These are phyloP conservation scores for Oryctolagus cuniculus DNA, from an alignment of 2,113 vertebrate genomes.

Conservation along the genomic window DNA sequence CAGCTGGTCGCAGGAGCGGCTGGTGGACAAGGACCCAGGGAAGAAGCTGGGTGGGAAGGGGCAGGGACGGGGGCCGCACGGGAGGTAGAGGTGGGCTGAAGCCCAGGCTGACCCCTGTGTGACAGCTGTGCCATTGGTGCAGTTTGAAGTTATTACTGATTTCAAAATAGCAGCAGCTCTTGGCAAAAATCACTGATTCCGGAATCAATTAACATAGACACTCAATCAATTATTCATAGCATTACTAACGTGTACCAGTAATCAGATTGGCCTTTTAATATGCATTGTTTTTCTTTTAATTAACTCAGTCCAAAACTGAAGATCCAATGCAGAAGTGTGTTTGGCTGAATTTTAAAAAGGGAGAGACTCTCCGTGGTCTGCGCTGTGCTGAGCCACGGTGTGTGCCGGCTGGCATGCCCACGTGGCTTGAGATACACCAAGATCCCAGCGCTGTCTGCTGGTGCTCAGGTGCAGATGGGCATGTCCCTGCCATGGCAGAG, in stretches of 20 bases:
- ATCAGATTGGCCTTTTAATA: conserved; percentile 82
- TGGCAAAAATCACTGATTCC: conserved; percentile 74
- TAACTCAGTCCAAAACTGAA: conserved; percentile 76
- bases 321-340: conserved; percentile 60
- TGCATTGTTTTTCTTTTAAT: conserved; percentile 83
- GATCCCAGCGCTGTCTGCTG: background rate
- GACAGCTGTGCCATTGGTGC: background rate
- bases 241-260: conserved; percentile 75
- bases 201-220: conserved; percentile 80
- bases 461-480: background rate
- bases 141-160: conserved; percentile 43
- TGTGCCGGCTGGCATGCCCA: background rate
- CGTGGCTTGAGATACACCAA: background rate
- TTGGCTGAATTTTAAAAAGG: conserved; percentile 53
- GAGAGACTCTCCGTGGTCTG: too few species aligned
- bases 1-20: background rate
- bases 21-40: background rate
- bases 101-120: background rate
- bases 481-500: background rate
- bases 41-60: background rate
- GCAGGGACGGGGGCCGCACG: background rate
- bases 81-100: background rate
- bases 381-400: too few species aligned
- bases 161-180: conserved; percentile 71
- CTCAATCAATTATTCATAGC: conserved; percentile 79